Evolutionary conservation across 2,797 vertebrate species (phyloP).

Genomic region (Gadopsis bispinosus): DNA sequence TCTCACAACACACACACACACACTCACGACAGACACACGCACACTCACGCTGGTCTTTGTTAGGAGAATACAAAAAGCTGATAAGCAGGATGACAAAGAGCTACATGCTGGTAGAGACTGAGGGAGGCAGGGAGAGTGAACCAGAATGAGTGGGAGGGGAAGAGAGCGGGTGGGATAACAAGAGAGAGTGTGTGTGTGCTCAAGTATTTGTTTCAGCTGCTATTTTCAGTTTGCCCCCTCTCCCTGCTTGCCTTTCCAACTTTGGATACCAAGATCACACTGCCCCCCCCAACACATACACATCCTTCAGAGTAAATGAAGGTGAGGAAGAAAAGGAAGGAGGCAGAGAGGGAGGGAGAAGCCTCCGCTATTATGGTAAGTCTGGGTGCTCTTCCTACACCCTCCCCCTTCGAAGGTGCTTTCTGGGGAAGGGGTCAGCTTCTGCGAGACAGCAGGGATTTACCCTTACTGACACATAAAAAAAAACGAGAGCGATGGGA

Average conservation of each 20-base stretch:
- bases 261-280: conserved; percentile 71
- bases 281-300: conserved; percentile 8
- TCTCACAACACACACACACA: conserved; percentile 23
- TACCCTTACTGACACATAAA: conserved; percentile 70
- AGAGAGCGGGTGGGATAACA: conserved; percentile 71
- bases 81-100: conserved; percentile 79
- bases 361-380: conserved; percentile 75
- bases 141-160: conserved; percentile 72
- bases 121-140: conserved; percentile 64
- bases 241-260: conserved; percentile 45
- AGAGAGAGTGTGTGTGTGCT: conserved; percentile 25
- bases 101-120: conserved; percentile 53
- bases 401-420: conserved; percentile 56
- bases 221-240: conserved; percentile 71
- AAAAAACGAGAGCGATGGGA: conserved; percentile 18
- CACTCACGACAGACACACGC: conserved; percentile 32
- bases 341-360: conserved; percentile 72
- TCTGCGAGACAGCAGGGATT: conserved; percentile 67
- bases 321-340: conserved; percentile 77
- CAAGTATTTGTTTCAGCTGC: conserved; percentile 81
- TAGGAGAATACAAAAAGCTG: conserved; percentile 60
- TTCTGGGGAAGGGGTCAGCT: conserved; percentile 63
- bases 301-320: conserved; percentile 68
- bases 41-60: conserved; percentile 64
- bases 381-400: conserved; percentile 47